Evolutionary conservation across 92 coral and sea anemone species (phyloP), one percentile per base, ranked within the genome.

Genomic region (Isaurus tuberculatus): DNA sequence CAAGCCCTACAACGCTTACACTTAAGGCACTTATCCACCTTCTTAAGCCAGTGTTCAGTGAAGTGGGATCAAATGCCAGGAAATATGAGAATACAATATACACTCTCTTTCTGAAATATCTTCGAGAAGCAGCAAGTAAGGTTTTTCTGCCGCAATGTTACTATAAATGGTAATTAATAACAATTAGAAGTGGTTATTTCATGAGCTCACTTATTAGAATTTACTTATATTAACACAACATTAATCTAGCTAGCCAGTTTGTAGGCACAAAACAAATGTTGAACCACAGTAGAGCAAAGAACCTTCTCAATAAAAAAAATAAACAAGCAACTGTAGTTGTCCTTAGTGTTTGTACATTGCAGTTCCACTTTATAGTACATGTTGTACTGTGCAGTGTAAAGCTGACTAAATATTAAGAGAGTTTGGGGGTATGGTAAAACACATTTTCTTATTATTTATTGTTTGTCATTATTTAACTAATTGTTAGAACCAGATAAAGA

Each of bases 61-160:
- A 67, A 33, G 72, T 67, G 13, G 72, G 72, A 4, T 67, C 72
- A 31, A 67, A 67, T 33, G 43, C 72, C 72, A 67, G 72, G 72
- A 31, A 31, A 31, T 67, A 1, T 67, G 72, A 67, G 46, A 67
- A 67, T 33, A 14, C 8, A 19, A 67, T 67, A 1, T 67, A 67
- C 46, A 2, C 72, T 14, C 46, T 67, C 43, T 67, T 67, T 6
- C 25, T 67, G 23, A 67, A 67, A 33, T 67, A 67, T 6, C 44
- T 33, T 1, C 13, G 72, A 16, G 72, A 67, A 32, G 23, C 46
- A 67, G 72, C 72, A 67, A 67, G 72, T 67, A 67, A n/a, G 1
- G 72, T 67, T 33, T 16, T 16, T 31, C 72, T 66, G 42, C 44
- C 29, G 72, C 43, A 66, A 66, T 65, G 37, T 65, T 65, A 22